Base-by-base conservation (phyloP, 2,888 invertebrate genomes). In the Tipula lateralis region DNA sequence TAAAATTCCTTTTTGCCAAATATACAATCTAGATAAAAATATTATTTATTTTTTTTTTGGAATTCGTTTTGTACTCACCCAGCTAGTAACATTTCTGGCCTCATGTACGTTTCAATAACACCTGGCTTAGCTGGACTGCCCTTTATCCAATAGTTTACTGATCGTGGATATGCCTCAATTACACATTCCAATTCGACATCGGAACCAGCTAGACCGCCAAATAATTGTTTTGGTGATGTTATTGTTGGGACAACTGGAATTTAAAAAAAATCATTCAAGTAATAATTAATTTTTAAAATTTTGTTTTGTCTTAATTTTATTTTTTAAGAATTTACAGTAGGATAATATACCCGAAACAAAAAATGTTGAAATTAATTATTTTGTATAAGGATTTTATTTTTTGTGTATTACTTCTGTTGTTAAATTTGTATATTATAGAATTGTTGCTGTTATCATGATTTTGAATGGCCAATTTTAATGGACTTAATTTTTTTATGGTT, bases 131-230 rank as follows among this genome's bases (percentile, higher is more conserved):
- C 29, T 50, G 84, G 83, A 36, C 84, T 84, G 24, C 84, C 85
- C 81, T 85, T 85, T 29, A 85, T 85, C 85, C 85, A 85, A 36
- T 85, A 85, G 80, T 85, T 85, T n/a, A 85, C 85, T 34, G 85
- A 50, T 4, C 85, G 82, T 16, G 85, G 85, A 29, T 82, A 85
- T 83, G 85, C 84, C 39, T 85, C 85, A 19, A 85, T 84, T 24
- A 36, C 36, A 83, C 85, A 85, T 36, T 84, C 85, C 13, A 85
- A 85, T 13, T 85, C 83, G 19, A 85, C 44, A 29, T 85, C 84
- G 36, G 84, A 30, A 39, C 83, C 80, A 13, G 84, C 85, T 30
- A 85, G 36, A 13, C 84, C 85, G 39, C 84, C 84, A 39, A 85
- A 83, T 44, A 50, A 84, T 81, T 83, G 84, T 85, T 85, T 84